These are phyloP conservation scores for Cerastoderma edule DNA, from an alignment of 2,888 invertebrate genomes.

Conservation along the genomic window DNA sequence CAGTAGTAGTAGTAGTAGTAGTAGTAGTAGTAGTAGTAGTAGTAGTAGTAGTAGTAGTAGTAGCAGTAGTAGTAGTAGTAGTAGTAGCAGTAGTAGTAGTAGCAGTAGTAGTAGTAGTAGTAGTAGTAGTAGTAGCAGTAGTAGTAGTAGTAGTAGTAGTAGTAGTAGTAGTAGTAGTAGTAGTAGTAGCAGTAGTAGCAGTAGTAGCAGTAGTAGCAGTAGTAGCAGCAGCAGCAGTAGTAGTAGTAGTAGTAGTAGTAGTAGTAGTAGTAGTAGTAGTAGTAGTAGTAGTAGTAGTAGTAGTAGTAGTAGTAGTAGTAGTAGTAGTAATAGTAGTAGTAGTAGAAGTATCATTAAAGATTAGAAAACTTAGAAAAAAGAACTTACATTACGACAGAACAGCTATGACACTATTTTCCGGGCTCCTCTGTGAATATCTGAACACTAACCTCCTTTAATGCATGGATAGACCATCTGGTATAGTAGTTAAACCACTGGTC, in stretches of 20 bases:
- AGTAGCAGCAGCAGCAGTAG: slow-evolving; percentile 14
- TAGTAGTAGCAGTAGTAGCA: slow-evolving; percentile 12
- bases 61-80: slow-evolving; percentile 9
- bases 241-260: slow-evolving; percentile 21
- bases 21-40: neutral
- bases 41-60: neutral
- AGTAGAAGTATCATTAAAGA: slow-evolving; percentile 2
- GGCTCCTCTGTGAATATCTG: too few relatives aligned
- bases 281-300: slow-evolving; percentile 9
- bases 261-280: slow-evolving; percentile 19
- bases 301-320: slow-evolving; percentile 16
- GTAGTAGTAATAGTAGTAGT: slow-evolving; percentile 13
- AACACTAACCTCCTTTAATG: too few relatives aligned
- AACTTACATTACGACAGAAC: too few relatives aligned
- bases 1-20: neutral
- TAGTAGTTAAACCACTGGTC: too few relatives aligned
- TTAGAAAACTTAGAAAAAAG: too few relatives aligned
- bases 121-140: slow-evolving; percentile 17
- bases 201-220: slow-evolving; percentile 10
- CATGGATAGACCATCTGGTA: too few relatives aligned
- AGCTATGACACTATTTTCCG: too few relatives aligned
- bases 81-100: slow-evolving; percentile 16
- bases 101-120: slow-evolving; percentile 15
- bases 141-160: slow-evolving; percentile 13
- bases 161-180: slow-evolving; percentile 14